A percentile compares a stretch with the other conserved stretches of the same genome.
phyloP scores from a whole-genome alignment of 2,888 invertebrate genomes.

The Synergus gifuensis region DNA sequence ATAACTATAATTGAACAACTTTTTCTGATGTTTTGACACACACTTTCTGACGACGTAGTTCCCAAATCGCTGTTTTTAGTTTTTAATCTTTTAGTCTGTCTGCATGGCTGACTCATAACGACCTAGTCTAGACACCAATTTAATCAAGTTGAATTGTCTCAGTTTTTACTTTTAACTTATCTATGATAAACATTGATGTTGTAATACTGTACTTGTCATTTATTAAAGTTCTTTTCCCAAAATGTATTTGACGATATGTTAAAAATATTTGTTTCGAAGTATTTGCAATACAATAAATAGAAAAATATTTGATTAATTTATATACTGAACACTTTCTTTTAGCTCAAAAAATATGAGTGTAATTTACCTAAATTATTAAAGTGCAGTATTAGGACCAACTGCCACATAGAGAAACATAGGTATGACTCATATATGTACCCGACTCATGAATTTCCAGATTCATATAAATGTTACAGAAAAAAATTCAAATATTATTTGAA shows the following conservation, averaged over 20 bases:
- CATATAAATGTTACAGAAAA: background rate
- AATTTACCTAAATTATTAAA: conserved; percentile 13
- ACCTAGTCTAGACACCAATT: background rate
- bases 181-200: conserved; percentile 1
- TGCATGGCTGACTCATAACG: background rate
- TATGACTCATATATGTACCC: background rate
- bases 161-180: background rate
- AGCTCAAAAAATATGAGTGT: background rate
- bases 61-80: background rate
- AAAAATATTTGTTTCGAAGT: background rate
- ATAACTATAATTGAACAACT: background rate
- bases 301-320: background rate
- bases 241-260: background rate
- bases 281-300: background rate
- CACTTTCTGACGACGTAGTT: background rate
- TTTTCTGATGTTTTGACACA: background rate
- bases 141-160: background rate
- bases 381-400: background rate
- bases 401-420: background rate
- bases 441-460: background rate
- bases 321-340: background rate
- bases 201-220: background rate
- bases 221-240: background rate
- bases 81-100: background rate
- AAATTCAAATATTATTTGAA: no score